Evolutionary conservation across 2,888 invertebrate genomes (phyloP).

Genomic region (Sisyra nigra): DNA sequence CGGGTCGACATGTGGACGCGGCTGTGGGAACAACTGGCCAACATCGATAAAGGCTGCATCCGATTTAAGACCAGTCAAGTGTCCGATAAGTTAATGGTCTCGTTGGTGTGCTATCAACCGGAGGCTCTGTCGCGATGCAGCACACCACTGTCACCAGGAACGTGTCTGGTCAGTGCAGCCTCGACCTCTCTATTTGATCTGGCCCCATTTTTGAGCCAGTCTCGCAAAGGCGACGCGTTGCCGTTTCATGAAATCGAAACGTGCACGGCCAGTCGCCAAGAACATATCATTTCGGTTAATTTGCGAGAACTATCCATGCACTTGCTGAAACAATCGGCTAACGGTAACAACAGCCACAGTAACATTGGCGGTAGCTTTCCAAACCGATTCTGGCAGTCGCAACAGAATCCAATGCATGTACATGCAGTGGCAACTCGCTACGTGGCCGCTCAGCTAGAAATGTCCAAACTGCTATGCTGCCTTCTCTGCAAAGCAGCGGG

Average conservation of each 20-base stretch:
- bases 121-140: conserved; percentile 73
- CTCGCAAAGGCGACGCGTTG: conserved; percentile 36
- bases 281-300: conserved; percentile 77
- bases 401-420: conserved; percentile 52
- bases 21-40: conserved; percentile 55
- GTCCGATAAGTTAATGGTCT: conserved; percentile 61
- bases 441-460: conserved; percentile 66
- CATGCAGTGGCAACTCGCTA: conserved; percentile 71
- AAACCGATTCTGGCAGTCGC: conserved; percentile 31
- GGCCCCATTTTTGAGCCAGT: conserved; percentile 30
- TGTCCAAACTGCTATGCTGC: conserved; percentile 60
- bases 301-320: conserved; percentile 74
- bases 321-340: conserved; percentile 47
- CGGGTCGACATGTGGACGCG: conserved; percentile 70
- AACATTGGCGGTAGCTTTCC: conserved; percentile 20
- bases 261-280: conserved; percentile 77
- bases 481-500: conserved; percentile 52
- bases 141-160: conserved; percentile 66
- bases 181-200: conserved; percentile 28
- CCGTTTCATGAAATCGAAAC: conserved; percentile 73
- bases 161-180: conserved; percentile 21
- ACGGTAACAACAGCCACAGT: conserved; percentile 29
- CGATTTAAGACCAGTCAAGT: conserved; percentile 54
- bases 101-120: conserved; percentile 73
- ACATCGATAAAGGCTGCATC: conserved; percentile 38